These are phyloP conservation scores for Carpatolechia fugitivella DNA, from an alignment of 2,888 invertebrate genomes.

Conservation along the genomic window DNA sequence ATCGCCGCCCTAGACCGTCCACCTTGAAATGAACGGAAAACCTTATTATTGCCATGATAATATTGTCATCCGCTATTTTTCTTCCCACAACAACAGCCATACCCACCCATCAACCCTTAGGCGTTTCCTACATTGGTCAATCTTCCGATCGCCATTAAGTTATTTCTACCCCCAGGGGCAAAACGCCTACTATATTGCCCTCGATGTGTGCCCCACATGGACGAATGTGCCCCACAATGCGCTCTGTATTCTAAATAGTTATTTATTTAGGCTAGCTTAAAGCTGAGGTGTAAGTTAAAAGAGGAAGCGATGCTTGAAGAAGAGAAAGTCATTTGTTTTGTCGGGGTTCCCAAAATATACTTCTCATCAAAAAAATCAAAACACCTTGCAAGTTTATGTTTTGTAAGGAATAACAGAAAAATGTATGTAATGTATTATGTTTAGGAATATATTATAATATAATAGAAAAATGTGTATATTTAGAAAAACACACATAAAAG, in stretches of 20 bases:
- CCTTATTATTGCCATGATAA: no score
- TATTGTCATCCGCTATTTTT: no score
- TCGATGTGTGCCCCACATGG: background rate
- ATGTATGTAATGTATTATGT: no score
- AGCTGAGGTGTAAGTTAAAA: constrained; percentile 31
- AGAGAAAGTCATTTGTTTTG: background rate
- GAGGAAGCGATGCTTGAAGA: constrained; percentile 18
- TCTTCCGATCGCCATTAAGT: background rate
- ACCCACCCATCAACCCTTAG: background rate
- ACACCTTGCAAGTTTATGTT: no score
- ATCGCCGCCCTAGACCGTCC: no score
- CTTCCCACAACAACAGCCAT: no score
- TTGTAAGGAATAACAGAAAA: no score
- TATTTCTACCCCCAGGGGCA: background rate
- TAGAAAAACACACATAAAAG: no score
- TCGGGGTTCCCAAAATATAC: background rate
- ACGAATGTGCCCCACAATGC: background rate
- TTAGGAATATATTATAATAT: no score
- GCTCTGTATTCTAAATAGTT: constrained; percentile 23
- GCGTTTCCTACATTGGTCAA: background rate
- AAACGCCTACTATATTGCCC: background rate
- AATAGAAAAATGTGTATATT: no score
- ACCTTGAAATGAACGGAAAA: no score
- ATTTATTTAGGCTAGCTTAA: constrained; percentile 57
- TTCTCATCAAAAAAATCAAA: no score